phyloP scores from a whole-genome alignment of 2,888 invertebrate species.

The Trichogramma dendrolimi region DNA sequence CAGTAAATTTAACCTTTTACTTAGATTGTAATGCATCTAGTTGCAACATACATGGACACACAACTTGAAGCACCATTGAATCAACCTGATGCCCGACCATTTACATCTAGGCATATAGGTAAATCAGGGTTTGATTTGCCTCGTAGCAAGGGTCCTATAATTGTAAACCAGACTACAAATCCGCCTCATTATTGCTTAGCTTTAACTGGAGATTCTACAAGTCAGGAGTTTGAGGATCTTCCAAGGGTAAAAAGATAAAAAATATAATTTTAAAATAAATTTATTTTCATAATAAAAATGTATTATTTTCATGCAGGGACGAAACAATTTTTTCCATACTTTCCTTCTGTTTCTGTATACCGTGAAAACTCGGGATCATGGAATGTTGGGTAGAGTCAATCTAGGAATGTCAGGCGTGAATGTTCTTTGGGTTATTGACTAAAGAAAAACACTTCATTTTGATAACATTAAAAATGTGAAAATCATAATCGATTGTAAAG shows the following conservation, averaged over 20 bases:
- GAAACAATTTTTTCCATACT: constrained; percentile 85
- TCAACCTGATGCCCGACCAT: constrained; percentile 65
- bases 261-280: background rate
- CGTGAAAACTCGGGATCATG: constrained; percentile 69
- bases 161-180: constrained; percentile 62
- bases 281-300: constrained; percentile 8
- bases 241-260: constrained; percentile 56
- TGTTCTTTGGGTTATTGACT: constrained; percentile 74
- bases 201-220: constrained; percentile 47
- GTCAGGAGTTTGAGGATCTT: constrained; percentile 63
- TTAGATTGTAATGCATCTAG: constrained; percentile 77
- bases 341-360: constrained; percentile 76
- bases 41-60: constrained; percentile 82
- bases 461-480: too few species aligned
- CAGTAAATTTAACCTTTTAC: constrained; percentile 27
- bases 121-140: constrained; percentile 52
- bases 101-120: constrained; percentile 54
- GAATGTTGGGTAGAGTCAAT: constrained; percentile 73
- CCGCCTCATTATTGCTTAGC: constrained; percentile 72
- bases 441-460: background rate
- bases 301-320: constrained; percentile 59
- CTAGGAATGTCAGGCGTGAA: constrained; percentile 78
- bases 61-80: constrained; percentile 66
- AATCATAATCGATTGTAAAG: too few species aligned
- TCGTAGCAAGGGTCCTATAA: constrained; percentile 56